Percentiles rank a stretch among this genome's conserved stretches.
phyloP scores from a whole-genome alignment of 1,140 invertebrate genomes.

The Bombus waltoni region DNA sequence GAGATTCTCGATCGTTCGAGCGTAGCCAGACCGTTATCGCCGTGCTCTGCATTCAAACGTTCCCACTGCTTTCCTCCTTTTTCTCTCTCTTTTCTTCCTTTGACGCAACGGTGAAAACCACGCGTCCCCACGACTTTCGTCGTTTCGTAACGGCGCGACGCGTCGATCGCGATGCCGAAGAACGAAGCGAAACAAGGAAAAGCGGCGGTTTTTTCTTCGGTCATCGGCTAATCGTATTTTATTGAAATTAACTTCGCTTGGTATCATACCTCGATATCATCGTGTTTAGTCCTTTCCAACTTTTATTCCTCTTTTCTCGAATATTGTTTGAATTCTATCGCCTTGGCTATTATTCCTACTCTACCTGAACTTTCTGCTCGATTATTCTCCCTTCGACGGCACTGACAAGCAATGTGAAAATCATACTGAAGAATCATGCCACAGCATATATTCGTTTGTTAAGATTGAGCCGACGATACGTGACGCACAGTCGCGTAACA shows the following conservation, averaged over 20 bases:
- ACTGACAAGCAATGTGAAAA: background rate
- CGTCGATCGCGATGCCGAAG: background rate
- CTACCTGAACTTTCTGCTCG: no score
- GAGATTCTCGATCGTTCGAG: slow-evolving; percentile 17
- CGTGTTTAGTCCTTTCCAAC: background rate
- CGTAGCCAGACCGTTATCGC: slow-evolving; percentile 4
- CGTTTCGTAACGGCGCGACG: background rate
- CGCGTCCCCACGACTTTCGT: background rate
- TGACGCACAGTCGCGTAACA: background rate
- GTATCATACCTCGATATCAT: no score
- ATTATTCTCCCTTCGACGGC: background rate
- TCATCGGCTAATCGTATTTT: background rate
- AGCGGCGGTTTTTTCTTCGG: background rate
- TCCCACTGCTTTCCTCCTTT: background rate
- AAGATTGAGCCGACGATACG: background rate
- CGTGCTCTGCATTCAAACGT: slow-evolving; percentile 4
- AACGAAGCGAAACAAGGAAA: no score
- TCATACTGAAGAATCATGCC: background rate
- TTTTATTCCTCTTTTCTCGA: background rate
- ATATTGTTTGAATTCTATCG: background rate
- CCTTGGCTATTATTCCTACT: no score
- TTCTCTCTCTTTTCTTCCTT: background rate
- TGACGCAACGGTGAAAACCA: background rate
- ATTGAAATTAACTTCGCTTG: no score
- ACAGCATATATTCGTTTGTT: background rate